Evolutionary conservation across 2,888 invertebrate genomes (phyloP).

Genomic region (Crepidodera aurea): DNA sequence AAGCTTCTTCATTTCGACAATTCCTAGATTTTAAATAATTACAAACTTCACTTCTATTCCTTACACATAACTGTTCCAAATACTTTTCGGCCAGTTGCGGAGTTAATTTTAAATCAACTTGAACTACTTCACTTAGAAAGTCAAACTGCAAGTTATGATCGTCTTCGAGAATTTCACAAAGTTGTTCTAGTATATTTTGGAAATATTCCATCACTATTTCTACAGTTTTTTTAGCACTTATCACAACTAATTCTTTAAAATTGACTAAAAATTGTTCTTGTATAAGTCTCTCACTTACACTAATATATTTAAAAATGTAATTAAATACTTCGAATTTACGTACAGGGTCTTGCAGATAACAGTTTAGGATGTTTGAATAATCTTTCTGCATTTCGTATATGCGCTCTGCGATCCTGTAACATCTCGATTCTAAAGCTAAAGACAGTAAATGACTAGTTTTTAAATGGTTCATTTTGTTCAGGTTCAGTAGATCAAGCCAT

Average conservation of each 20-base stretch:
- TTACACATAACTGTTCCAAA: conserved; percentile 70
- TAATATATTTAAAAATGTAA: conserved; percentile 64
- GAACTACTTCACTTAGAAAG: conserved; percentile 68
- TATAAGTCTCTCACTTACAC: conserved; percentile 59
- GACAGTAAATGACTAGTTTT: conserved; percentile 67
- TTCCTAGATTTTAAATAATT: conserved; percentile 57
- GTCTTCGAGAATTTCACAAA: conserved; percentile 61
- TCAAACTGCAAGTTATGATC: conserved; percentile 62
- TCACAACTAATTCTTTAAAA: conserved; percentile 65
- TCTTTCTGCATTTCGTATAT: conserved; percentile 69
- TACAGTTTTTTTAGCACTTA: conserved; percentile 70
- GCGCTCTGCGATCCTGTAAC: conserved; percentile 76
- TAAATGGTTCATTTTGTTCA: conserved; percentile 68
- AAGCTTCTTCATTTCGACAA: conserved; percentile 71
- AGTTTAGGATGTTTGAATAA: conserved; percentile 71
- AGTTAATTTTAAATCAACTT: conserved; percentile 58
- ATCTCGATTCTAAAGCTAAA: conserved; percentile 71
- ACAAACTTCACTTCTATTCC: conserved; percentile 65
- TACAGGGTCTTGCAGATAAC: conserved; percentile 72
- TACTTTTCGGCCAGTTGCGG: conserved; percentile 67
- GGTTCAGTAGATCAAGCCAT: conserved; percentile 73
- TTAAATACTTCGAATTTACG: conserved; percentile 70
- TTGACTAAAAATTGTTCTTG: conserved; percentile 61
- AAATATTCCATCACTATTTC: conserved; percentile 69
- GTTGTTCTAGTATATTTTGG: conserved; percentile 60